Percentiles rank a stretch among this genome's conserved stretches.
phyloP scores from a whole-genome alignment of 2,797 vertebrate genomes.

The Petrocephalus schoutedeni region DNA sequence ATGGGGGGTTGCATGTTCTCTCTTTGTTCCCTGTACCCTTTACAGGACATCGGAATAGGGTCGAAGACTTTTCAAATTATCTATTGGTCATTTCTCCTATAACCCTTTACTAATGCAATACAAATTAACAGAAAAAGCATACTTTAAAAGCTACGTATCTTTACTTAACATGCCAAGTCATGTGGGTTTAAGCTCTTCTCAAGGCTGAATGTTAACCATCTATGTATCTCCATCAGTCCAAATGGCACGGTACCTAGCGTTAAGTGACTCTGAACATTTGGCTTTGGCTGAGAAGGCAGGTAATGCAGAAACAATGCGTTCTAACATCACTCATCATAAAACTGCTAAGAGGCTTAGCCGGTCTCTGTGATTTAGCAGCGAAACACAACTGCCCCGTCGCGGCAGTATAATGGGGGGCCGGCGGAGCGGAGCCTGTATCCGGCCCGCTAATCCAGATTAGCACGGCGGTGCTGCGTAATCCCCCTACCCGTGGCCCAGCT shows the following conservation, averaged over 20 bases:
- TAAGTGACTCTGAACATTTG: neutral
- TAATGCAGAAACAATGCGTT: neutral
- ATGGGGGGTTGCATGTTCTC: neutral
- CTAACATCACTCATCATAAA: neutral
- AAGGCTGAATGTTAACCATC: neutral
- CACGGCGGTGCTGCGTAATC: neutral
- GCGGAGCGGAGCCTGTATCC: neutral
- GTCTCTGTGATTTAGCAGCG: neutral
- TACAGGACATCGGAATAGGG: neutral
- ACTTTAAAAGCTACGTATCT: neutral
- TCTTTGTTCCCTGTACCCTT: neutral
- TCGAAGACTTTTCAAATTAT: neutral
- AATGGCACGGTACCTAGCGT: neutral
- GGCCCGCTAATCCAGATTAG: conserved; percentile 23
- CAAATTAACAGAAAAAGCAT: neutral
- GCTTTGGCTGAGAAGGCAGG: conserved; percentile 7
- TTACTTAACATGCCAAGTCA: neutral
- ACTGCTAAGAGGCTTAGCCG: neutral
- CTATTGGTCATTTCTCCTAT: neutral
- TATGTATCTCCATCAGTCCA: neutral
- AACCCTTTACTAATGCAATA: neutral
- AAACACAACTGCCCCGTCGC: neutral
- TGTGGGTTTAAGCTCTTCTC: neutral
- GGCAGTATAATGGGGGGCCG: neutral
- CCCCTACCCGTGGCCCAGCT: conserved; percentile 77